These are phyloP conservation scores for Calidris pygmaea DNA, from an alignment of 2,113 vertebrate species.

Conservation along the genomic window DNA sequence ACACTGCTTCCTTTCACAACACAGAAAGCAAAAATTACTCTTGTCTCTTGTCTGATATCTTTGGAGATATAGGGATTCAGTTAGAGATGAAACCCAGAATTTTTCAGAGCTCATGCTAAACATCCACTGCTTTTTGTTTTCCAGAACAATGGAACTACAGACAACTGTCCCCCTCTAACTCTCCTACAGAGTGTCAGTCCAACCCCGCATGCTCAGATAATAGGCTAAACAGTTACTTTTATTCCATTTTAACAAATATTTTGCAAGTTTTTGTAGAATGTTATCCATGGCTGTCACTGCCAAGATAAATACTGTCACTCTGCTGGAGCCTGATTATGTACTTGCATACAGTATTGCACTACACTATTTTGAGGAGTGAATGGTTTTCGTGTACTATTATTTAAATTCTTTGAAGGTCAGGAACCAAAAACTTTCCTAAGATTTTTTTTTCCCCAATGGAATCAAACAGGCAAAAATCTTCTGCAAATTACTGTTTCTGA, in stretches of 20 bases:
- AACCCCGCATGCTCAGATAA: background rate
- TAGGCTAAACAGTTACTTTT: background rate
- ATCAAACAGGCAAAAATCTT: background rate
- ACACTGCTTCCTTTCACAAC: slow-evolving; percentile 4
- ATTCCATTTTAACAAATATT: background rate
- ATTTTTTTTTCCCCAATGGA: background rate
- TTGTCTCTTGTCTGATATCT: background rate
- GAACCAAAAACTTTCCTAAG: background rate
- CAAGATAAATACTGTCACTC: background rate
- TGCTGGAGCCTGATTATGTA: background rate
- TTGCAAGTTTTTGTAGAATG: background rate
- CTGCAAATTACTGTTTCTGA: background rate
- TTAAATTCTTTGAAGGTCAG: background rate
- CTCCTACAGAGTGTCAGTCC: background rate
- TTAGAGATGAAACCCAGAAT: background rate
- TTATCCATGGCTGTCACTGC: background rate
- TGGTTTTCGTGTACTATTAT: background rate
- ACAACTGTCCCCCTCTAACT: background rate
- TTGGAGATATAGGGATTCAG: background rate
- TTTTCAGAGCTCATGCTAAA: background rate
- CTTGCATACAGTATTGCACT: background rate
- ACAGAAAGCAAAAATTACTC: slow-evolving; percentile 9
- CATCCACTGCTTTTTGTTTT: background rate
- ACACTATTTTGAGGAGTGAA: background rate
- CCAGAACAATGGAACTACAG: background rate